Evolutionary conservation across 2,888 invertebrate genomes (phyloP).

Genomic region (Carabus problematicus): DNA sequence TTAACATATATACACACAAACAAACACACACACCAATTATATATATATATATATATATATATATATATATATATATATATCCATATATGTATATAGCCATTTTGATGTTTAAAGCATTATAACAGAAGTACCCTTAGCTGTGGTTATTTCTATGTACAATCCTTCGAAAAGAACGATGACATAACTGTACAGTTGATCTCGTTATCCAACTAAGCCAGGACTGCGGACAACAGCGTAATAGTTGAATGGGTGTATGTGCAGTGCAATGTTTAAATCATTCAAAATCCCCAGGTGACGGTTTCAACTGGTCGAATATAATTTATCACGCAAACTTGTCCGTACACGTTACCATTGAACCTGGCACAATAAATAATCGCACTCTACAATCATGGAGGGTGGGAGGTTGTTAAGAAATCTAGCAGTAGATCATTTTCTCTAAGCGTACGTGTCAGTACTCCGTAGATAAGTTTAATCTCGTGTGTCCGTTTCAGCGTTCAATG

Average conservation of each 20-base stretch:
- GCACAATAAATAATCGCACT: too few species aligned
- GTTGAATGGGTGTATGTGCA: slow-evolving; percentile 8
- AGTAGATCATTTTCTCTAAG: too few species aligned
- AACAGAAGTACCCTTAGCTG: too few species aligned
- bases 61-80: too few species aligned
- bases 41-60: too few species aligned
- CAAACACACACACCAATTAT: background rate
- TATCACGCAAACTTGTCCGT: background rate
- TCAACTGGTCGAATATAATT: slow-evolving; percentile 1
- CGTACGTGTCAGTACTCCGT: too few species aligned
- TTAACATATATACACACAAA: background rate
- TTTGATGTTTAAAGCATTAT: too few species aligned
- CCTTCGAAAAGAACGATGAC: background rate
- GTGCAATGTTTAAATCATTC: slow-evolving; percentile 3
- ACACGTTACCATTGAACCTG: background rate
- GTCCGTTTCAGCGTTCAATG: background rate
- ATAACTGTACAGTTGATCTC: slow-evolving; percentile 12
- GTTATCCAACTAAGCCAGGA: background rate
- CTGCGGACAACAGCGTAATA: background rate
- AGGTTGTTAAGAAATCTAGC: too few species aligned
- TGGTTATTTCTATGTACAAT: too few species aligned
- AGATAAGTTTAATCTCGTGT: too few species aligned
- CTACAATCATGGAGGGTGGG: too few species aligned
- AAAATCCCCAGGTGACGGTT: slow-evolving; percentile 9
- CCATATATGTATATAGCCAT: too few species aligned